Percentiles rank a stretch among this genome's conserved stretches.
Evolutionary conservation across 2,113 vertebrate genomes (phyloP).

Genomic region (Actenoides hombroni): DNA sequence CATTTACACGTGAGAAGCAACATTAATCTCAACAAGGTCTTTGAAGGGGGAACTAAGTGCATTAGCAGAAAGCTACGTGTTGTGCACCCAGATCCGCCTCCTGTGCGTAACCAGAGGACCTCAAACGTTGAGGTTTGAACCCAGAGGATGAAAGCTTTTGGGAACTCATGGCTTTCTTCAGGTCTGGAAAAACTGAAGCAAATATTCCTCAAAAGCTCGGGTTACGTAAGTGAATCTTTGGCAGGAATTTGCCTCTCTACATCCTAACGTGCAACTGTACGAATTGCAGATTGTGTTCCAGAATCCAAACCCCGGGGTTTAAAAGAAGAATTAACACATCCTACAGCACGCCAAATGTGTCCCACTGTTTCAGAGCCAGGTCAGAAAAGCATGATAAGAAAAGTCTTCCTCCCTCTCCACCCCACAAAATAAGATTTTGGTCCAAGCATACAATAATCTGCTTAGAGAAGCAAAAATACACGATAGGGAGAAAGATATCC

Average conservation of each 20-base stretch:
- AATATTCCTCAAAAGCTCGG: background rate
- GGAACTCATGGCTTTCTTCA: background rate
- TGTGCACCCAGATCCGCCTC: background rate
- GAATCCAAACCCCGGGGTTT: background rate
- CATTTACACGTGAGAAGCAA: background rate
- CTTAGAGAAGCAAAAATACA: background rate
- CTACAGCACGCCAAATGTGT: rapidly evolving
- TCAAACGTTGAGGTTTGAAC: background rate
- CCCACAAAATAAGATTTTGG: background rate
- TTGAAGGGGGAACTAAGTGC: background rate
- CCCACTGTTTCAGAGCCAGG: background rate
- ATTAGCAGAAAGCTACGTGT: background rate
- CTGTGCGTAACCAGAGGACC: background rate
- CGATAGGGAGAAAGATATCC: background rate
- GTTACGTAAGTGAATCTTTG: background rate
- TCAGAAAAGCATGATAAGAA: background rate
- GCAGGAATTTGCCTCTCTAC: background rate
- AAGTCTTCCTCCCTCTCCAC: background rate
- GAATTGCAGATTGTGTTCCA: background rate
- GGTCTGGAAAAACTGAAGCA: background rate
- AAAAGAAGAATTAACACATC: background rate
- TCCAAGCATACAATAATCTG: background rate
- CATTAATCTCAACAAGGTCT: background rate
- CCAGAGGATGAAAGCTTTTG: background rate
- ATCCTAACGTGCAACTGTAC: background rate